Base-by-base conservation (phyloP, 2,888 invertebrate species). In the Zonitis immaculata region DNA sequence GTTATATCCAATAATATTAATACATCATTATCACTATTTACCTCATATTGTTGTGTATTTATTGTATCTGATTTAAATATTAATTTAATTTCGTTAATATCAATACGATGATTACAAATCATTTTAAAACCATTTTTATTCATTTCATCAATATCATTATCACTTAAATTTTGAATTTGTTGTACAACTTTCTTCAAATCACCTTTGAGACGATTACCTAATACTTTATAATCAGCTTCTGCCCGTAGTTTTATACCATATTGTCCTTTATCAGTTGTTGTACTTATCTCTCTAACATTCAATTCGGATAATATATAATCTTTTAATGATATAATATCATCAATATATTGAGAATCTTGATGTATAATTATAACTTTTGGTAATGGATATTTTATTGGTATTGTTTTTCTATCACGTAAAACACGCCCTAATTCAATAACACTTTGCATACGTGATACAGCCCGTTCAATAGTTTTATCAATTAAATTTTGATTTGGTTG, bases 351-450 rank as follows among this genome's bases (percentile, higher is more conserved):
- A 12, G 80, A 75, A 66, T 94, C 90, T 62, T 91, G 89, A 73
- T 96, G 93, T 62, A 99, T 91, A 6, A 98, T 88, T n/a, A 98
- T 87, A 63, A 98, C 85, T 77, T 97, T 96, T 14, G 92, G 93
- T 56, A 99, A 78, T 0, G 99, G 99, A 78, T 97, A 97, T 80
- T 97, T 98, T 2, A 95, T 83, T 0, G 98, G 96, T 57, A 97
- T 83, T 2, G 94, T 95, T 73, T 92, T 91, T 43, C 95, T 82
- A 72, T 99, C 99, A 55, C 99, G 81, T 55, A 97, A 82, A 7
- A 96, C 87, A 60, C 99, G 83, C 1, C 96, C 97, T 26, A 98
- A 77, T 73, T 98, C 98, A 58, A 99, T 91, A 1, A 98, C 91
- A 32, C 86, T 84, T 78, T 99, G 98, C 96, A 99, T 96, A 62